phyloP scores from a whole-genome alignment of 2,797 vertebrate species.

The Paratrypauchen microcephalus region DNA sequence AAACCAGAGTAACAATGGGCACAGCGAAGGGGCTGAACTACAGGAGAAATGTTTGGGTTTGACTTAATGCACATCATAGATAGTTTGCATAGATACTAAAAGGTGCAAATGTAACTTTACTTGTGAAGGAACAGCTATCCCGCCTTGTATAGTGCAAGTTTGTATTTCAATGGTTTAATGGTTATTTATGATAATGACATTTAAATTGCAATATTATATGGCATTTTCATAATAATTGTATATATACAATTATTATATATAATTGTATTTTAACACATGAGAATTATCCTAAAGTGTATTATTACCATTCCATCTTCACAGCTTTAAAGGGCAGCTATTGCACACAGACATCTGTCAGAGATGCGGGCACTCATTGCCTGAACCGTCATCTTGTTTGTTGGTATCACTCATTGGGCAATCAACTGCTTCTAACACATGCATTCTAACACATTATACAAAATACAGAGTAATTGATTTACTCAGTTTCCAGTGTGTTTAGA shows the following conservation, averaged over 20 bases:
- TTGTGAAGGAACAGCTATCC: background rate
- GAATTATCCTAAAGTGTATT: too few species aligned
- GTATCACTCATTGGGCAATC: too few species aligned
- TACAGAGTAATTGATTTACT: background rate
- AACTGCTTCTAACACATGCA: too few species aligned
- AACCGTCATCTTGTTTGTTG: background rate
- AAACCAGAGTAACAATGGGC: conserved; percentile 51
- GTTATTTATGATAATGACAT: too few species aligned
- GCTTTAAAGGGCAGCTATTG: background rate
- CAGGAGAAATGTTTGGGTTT: conserved; percentile 44
- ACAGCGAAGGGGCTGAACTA: conserved; percentile 34
- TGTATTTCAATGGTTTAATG: too few species aligned
- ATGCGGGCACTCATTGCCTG: too few species aligned
- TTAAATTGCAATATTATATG: too few species aligned
- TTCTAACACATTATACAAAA: background rate
- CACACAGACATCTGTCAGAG: background rate
- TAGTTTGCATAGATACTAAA: conserved; percentile 25
- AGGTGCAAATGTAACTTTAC: background rate
- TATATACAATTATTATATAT: too few species aligned
- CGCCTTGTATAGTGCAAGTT: background rate
- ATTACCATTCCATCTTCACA: too few species aligned
- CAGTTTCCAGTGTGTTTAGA: background rate
- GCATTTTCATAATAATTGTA: too few species aligned
- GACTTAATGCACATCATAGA: conserved; percentile 23
- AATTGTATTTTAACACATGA: too few species aligned